Evolutionary conservation across 2,888 invertebrate genomes (phyloP), one percentile per base, ranked within the genome.

Genomic region (Chrysolina americana): DNA sequence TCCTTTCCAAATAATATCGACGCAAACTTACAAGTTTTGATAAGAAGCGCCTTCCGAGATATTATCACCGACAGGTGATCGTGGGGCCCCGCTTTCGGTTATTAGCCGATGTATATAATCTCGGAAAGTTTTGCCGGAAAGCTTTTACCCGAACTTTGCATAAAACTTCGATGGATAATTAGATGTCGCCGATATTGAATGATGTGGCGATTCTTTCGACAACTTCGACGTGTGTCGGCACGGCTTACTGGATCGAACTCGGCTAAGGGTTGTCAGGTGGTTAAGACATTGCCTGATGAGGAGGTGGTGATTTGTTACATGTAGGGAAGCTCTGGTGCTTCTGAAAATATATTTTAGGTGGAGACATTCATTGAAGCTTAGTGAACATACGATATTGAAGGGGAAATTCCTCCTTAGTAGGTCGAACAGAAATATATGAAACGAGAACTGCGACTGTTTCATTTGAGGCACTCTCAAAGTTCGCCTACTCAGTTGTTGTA

Each of bases 151-250:
- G 28, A 59, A 59, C 28, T 71, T 23, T 47, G 65, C 65, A 41
- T 56, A 72, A 70, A 66, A 72, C 68, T 69, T 71, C 17, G 66
- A 65, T 63, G 47, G 62, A 71, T 71, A 65, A 68, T 65, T 75
- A 64, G 68, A 70, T 53, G 66, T 56, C 62, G 50, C 68, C 68
- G 64, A 75, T 74, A 56, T 64, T 71, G 53, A 65, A 65, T 65
- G 59, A 65, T 68, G 59, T 59, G 59, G 71, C 59, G 56, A 71
- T 59, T 75, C 68, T n/a, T 66, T 71, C 13, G 65, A 63, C 62
- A 48, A 62, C 47, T 47, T 62, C 47, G 36, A 59, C 36, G n/a
- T 59, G 23, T 36, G n/a, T 28, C 36, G n/a, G 36, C n/a, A 28
- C 10, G 23, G 17, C 59, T 59, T 36, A 36, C n/a, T 15, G 15